Conservation (phyloP, 2,113 vertebrate genomes). For the Zingel zingel region DNA sequence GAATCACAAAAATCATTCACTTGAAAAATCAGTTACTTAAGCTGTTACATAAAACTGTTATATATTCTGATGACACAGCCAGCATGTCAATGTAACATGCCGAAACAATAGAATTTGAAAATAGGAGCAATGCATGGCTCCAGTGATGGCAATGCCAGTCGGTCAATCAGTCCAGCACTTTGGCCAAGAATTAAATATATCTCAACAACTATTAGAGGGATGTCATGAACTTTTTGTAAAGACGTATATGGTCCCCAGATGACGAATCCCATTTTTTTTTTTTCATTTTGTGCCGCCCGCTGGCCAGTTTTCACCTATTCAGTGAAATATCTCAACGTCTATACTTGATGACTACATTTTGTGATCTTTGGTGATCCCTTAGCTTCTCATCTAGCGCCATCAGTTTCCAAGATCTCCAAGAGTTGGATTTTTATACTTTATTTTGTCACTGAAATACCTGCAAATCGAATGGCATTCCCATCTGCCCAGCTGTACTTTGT, state of each 20-base stretch:
- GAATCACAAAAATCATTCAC: neutral
- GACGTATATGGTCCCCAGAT: neutral
- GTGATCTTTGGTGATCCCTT: neutral
- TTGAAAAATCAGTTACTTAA: neutral
- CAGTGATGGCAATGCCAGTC: neutral
- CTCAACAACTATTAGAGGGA: neutral
- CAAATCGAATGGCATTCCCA: neutral
- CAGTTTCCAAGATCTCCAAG: too few relatives aligned
- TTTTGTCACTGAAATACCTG: neutral
- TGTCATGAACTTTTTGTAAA: neutral
- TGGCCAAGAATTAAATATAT: neutral
- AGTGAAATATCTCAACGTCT: neutral
- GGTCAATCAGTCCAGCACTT: neutral
- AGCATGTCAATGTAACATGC: neutral
- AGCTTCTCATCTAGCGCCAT: neutral
- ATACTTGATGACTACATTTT: neutral
- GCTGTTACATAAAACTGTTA: neutral
- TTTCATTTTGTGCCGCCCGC: neutral
- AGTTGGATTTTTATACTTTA: neutral
- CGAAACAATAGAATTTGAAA: neutral
- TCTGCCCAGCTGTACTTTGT: too few relatives aligned
- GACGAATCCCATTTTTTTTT: neutral
- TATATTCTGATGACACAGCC: neutral
- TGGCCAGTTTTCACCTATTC: neutral
- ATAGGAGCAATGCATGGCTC: too few relatives aligned